Conservation (phyloP, 2,113 vertebrate species). For the Stictonetta naevosa region DNA sequence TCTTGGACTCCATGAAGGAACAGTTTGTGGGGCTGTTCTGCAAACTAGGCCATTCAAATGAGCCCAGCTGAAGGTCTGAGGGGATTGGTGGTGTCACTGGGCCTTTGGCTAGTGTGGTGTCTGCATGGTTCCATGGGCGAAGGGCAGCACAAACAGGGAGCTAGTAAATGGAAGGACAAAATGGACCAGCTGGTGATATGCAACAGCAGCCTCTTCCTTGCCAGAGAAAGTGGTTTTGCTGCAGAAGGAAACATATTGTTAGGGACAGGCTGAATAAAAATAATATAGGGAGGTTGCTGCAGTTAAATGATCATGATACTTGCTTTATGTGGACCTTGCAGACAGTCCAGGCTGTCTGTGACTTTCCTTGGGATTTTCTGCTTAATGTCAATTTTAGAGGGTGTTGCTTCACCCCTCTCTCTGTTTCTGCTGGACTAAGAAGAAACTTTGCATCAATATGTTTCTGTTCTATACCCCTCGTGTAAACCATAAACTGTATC, state of each 20-base stretch:
- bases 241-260: neutral
- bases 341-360: neutral
- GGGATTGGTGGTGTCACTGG: neutral
- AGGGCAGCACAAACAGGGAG: neutral
- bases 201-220: neutral
- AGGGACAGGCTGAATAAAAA: neutral
- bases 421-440: neutral
- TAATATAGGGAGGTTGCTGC: neutral
- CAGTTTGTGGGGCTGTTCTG: neutral
- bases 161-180: neutral
- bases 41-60: neutral
- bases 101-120: neutral
- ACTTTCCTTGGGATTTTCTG: neutral
- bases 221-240: neutral
- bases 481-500: neutral
- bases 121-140: neutral
- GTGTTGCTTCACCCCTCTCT: neutral
- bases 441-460: neutral
- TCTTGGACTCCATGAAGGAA: neutral
- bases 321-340: neutral
- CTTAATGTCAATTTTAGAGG: neutral
- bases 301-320: neutral
- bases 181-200: neutral
- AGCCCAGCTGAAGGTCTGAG: neutral
- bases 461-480: neutral